Conservation (phyloP, 1,140 invertebrate genomes). For the Drosophila lacteicornis region DNA sequence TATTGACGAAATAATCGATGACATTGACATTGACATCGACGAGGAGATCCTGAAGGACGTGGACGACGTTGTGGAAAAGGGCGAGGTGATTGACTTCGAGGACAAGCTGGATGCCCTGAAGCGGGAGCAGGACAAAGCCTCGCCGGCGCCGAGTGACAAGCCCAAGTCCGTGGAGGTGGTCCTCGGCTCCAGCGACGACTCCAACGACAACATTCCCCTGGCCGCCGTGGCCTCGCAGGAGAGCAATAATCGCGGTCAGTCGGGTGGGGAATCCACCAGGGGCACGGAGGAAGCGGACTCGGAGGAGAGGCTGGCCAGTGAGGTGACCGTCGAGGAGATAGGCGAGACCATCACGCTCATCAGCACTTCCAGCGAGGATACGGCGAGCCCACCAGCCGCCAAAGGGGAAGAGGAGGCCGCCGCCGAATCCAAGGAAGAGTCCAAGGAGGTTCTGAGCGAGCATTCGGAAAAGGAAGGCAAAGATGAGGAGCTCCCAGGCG, state of each 20-base stretch:
- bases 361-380: slow-evolving; percentile 70
- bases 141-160: slow-evolving; percentile 11
- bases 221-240: slow-evolving; percentile 68
- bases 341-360: slow-evolving; percentile 62
- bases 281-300: slow-evolving; percentile 20
- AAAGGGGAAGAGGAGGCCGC: slow-evolving; percentile 26
- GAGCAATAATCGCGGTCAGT: slow-evolving; percentile 49
- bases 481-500: not conserved
- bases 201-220: slow-evolving; percentile 73
- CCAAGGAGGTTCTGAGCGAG: not conserved
- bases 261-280: slow-evolving; percentile 6
- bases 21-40: slow-evolving; percentile 79
- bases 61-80: slow-evolving; percentile 53
- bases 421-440: not conserved
- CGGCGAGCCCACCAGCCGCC: slow-evolving; percentile 15
- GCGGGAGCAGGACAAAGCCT: slow-evolving; percentile 38
- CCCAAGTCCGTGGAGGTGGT: slow-evolving; percentile 60
- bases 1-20: slow-evolving; percentile 78
- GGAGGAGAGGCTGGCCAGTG: slow-evolving; percentile 50
- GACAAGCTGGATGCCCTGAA: slow-evolving; percentile 63
- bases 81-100: slow-evolving; percentile 61
- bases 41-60: slow-evolving; percentile 76
- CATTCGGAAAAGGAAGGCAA: not conserved
- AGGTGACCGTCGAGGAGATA: slow-evolving; percentile 55
- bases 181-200: slow-evolving; percentile 75